Percentiles rank a stretch among this genome's conserved stretches.
phyloP scores from a whole-genome alignment of 2,888 invertebrate species.

The Campoplex capitator region DNA sequence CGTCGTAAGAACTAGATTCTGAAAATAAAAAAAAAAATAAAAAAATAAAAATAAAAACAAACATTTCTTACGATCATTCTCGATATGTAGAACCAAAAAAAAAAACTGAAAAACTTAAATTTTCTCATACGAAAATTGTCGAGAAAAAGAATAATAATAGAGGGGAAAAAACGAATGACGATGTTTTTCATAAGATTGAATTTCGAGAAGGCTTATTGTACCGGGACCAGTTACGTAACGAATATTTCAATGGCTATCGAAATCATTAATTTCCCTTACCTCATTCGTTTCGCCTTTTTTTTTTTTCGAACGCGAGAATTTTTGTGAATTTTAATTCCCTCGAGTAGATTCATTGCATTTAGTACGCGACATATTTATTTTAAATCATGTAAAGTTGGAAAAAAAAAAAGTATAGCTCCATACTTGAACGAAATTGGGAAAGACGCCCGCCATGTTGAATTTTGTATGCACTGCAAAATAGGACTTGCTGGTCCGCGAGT shows the following conservation, averaged over 20 bases:
- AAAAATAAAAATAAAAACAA: not conserved
- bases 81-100: constrained; percentile 7
- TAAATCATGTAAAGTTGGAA: constrained; percentile 49
- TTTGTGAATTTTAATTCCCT: constrained; percentile 5
- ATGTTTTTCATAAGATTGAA: constrained; percentile 47
- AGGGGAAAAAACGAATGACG: constrained; percentile 16
- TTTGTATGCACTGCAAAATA: not conserved
- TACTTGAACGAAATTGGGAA: not conserved
- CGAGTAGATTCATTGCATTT: constrained; percentile 39
- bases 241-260: constrained; percentile 58
- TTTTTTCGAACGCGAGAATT: not conserved
- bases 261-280: constrained; percentile 38
- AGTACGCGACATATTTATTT: constrained; percentile 43
- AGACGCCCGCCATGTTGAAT: not conserved
- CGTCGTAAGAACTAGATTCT: not conserved
- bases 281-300: not conserved
- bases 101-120: not conserved
- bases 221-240: constrained; percentile 66
- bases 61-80: constrained; percentile 17
- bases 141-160: constrained; percentile 12
- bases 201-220: constrained; percentile 63
- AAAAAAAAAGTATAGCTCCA: not conserved
- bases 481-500: not conserved
- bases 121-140: constrained; percentile 17
- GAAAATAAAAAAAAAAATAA: too few species aligned